phyloP scores from a whole-genome alignment of 2,888 invertebrate species.

The Drosophila gaucha region DNA sequence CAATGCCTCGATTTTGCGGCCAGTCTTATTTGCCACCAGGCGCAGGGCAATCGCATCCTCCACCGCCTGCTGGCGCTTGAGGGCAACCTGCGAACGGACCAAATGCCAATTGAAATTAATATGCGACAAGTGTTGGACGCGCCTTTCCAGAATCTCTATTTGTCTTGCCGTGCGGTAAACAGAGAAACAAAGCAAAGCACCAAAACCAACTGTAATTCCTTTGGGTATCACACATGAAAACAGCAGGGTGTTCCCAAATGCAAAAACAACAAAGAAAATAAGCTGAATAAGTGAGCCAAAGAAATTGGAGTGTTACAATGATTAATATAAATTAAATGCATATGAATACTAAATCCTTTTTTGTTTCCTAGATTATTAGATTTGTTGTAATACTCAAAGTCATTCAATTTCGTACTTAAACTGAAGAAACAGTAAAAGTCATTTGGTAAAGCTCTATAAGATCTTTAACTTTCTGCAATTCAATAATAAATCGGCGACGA shows the following conservation, averaged over 20 bases:
- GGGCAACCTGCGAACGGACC: slow-evolving; percentile 89
- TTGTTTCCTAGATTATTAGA: no score
- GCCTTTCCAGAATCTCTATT: slow-evolving; percentile 49
- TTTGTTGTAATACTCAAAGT: no score
- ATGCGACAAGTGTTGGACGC: slow-evolving; percentile 71
- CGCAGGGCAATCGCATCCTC: slow-evolving; percentile 98
- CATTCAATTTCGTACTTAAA: no score
- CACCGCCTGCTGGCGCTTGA: slow-evolving; percentile 98
- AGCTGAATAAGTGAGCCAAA: no score
- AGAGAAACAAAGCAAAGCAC: slow-evolving; percentile 26
- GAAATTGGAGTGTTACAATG: no score
- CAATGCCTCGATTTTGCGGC: slow-evolving; percentile 89
- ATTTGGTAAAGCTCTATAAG: no score
- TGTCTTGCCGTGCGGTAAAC: slow-evolving; percentile 52
- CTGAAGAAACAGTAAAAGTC: no score
- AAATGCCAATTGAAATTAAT: slow-evolving; percentile 77
- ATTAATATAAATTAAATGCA: no score
- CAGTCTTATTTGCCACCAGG: slow-evolving; percentile 93
- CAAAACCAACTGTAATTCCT: slow-evolving; percentile 53
- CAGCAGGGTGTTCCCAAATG: slow-evolving; percentile 17
- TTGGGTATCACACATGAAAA: slow-evolving; percentile 40
- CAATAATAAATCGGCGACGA: no score
- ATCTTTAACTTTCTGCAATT: no score
- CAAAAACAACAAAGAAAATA: not conserved
- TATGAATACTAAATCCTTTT: no score